Base-by-base conservation (phyloP, 1,140 invertebrate genomes). In the Pseudachorutes palmiensis region DNA sequence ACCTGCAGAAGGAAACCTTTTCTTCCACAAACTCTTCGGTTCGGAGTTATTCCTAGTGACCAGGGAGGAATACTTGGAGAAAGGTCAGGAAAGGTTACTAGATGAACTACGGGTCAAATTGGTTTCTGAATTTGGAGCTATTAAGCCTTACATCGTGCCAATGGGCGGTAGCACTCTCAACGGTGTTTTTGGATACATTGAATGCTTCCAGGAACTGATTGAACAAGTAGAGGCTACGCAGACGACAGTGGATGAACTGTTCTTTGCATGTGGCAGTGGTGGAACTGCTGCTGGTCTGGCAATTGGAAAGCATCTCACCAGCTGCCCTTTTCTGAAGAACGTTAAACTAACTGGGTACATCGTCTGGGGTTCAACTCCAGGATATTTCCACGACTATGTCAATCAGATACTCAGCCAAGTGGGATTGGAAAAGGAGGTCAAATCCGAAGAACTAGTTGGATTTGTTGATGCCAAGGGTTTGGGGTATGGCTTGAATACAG, bases 261-360 rank as follows among this genome's bases (percentile, higher is more conserved):
- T 64, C 29, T 64, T 64, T 51, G 45, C 33, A n/a, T 64, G 62
- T 64, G 62, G 62, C 3, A 64, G 62, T 32, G 62, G 62, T 14
- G 31, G 32, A 19, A 64, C 41, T 5, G 62, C 62, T 9, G 62
- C 62, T 57, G 62, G 62, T 3, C 62, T 64, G 5, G 62, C 41
- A 12, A 3, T 64, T 16, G 62, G 62, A 45, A 64, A 64, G 62
- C 62, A 9, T 16, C 41, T 64, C 12, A 12, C 62, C 14, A 61
- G 5, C 3, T 5, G 3, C 14, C 14, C 9, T 12, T 16, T 29
- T 12, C 55, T 64, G 57, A 24, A 51, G 12, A 24, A 64, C 31
- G 62, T 64, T 16, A 16, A 51, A 45, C 62, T 64, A 22, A 64
- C 36, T 5, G 62, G 62, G 2, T 64, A 9, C 62, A 64, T 64